Conservation (phyloP, 2,797 vertebrate genomes). For the Xyrichtys novacula region DNA sequence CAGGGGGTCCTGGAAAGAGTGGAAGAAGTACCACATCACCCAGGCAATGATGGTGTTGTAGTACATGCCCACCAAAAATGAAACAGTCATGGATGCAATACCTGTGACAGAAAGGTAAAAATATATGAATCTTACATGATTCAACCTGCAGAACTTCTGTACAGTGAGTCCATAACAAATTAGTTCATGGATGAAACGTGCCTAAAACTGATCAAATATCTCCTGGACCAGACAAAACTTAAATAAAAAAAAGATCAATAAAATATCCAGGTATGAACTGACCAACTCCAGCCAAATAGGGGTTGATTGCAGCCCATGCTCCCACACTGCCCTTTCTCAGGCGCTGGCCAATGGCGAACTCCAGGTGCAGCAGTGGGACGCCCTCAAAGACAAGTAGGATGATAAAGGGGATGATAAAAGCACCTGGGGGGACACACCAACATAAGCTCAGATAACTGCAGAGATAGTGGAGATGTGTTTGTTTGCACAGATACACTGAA, state of each 20-base stretch:
- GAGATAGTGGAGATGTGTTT: background rate
- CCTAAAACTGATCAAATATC: background rate
- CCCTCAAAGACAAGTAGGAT: slow-evolving; percentile 90
- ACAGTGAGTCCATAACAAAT: too few species aligned
- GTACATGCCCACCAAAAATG: slow-evolving; percentile 88
- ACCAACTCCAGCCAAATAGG: slow-evolving; percentile 88
- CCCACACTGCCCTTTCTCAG: slow-evolving; percentile 88
- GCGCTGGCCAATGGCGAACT: slow-evolving; percentile 90
- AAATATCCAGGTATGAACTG: slow-evolving; percentile 60
- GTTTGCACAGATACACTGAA: background rate
- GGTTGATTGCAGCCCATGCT: slow-evolving; percentile 83
- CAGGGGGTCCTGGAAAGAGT: slow-evolving; percentile 91
- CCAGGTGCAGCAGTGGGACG: slow-evolving; percentile 86
- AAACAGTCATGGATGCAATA: slow-evolving; percentile 86
- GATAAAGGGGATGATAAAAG: slow-evolving; percentile 93
- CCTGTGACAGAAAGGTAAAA: slow-evolving; percentile 67
- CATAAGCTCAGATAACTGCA: slow-evolving; percentile 23
- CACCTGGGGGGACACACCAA: slow-evolving; percentile 74
- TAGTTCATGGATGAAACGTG: background rate
- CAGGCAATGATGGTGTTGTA: slow-evolving; percentile 91
- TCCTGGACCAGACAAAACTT: too few species aligned
- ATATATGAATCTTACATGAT: too few species aligned
- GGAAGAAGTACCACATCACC: slow-evolving; percentile 95
- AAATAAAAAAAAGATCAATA: too few species aligned
- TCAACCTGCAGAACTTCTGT: too few species aligned